Percentiles rank a stretch among this genome's conserved stretches.
Evolutionary conservation across 2,113 vertebrate genomes (phyloP).

Genomic region (Grallaria varia): DNA sequence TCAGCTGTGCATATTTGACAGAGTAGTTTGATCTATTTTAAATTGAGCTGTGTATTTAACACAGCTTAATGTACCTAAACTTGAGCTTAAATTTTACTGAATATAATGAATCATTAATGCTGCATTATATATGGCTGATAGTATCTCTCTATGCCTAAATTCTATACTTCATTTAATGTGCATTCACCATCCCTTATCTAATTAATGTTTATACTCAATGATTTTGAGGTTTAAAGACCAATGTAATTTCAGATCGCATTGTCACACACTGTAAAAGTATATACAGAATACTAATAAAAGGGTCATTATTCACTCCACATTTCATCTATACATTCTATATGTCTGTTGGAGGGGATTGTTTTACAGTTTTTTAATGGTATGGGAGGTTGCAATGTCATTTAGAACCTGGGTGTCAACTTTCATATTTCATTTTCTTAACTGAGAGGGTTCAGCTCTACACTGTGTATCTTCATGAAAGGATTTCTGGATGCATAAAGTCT

Average conservation of each 20-base stretch:
- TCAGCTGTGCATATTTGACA: not conserved
- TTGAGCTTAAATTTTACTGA: not conserved
- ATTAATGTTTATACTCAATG: not conserved
- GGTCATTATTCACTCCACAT: not conserved
- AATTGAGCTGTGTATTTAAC: not conserved
- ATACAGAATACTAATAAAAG: not conserved
- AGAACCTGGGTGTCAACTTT: slow-evolving; percentile 1
- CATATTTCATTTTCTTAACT: slow-evolving; percentile 30
- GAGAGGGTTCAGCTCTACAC: not conserved
- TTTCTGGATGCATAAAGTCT: not conserved
- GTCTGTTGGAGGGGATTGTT: not conserved
- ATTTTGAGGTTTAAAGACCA: not conserved
- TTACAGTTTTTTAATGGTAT: not conserved
- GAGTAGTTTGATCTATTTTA: not conserved
- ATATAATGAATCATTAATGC: slow-evolving; percentile 28
- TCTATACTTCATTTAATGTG: not conserved
- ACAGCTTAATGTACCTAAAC: not conserved
- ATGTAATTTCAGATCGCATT: not conserved
- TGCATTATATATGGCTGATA: not conserved
- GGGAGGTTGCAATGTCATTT: not conserved
- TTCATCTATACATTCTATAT: not conserved
- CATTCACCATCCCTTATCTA: not conserved
- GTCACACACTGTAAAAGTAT: not conserved
- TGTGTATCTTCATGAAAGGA: not conserved
- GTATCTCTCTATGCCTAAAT: not conserved